Percentiles rank a stretch among this genome's conserved stretches.
Evolutionary conservation across 2,888 invertebrate genomes (phyloP).

Genomic region (Mechanitis messenoides): DNA sequence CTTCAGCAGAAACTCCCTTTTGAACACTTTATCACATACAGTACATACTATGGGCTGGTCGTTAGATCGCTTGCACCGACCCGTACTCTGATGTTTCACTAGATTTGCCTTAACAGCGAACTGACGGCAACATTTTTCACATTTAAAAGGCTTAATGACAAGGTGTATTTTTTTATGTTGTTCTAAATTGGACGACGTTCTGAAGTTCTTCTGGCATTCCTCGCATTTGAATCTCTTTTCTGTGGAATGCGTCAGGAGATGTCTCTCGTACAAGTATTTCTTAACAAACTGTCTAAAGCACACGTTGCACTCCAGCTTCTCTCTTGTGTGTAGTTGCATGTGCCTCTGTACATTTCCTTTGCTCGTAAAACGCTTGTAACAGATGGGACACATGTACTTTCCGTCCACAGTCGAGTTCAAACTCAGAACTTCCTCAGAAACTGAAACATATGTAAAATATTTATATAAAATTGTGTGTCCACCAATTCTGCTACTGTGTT

Average conservation of each 20-base stretch:
- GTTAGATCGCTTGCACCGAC: conserved; percentile 26
- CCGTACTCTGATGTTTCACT: conserved; percentile 30
- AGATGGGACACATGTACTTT: conserved; percentile 33
- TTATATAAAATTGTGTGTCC: too few species aligned
- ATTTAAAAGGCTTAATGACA: conserved; percentile 34
- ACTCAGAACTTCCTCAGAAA: conserved; percentile 27
- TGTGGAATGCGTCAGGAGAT: conserved; percentile 31
- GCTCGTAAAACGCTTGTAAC: conserved; percentile 31
- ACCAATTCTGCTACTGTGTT: too few species aligned
- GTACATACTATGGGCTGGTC: conserved; percentile 31
- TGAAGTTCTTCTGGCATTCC: conserved; percentile 42
- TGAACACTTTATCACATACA: conserved; percentile 37
- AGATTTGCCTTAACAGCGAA: conserved; percentile 39
- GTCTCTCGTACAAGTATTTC: conserved; percentile 24
- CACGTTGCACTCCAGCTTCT: conserved; percentile 44
- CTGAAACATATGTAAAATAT: conserved; percentile 19
- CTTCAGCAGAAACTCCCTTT: conserved; percentile 34
- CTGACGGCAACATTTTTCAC: conserved; percentile 31
- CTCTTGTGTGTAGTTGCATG: conserved; percentile 27
- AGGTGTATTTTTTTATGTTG: conserved; percentile 43
- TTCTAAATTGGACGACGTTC: conserved; percentile 39
- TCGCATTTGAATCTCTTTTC: conserved; percentile 36
- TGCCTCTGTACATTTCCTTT: conserved; percentile 33
- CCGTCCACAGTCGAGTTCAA: conserved; percentile 25
- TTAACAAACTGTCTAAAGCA: conserved; percentile 46